Base-by-base conservation (phyloP, 1,140 invertebrate genomes). In the Tyrophagus putrescentiae region DNA sequence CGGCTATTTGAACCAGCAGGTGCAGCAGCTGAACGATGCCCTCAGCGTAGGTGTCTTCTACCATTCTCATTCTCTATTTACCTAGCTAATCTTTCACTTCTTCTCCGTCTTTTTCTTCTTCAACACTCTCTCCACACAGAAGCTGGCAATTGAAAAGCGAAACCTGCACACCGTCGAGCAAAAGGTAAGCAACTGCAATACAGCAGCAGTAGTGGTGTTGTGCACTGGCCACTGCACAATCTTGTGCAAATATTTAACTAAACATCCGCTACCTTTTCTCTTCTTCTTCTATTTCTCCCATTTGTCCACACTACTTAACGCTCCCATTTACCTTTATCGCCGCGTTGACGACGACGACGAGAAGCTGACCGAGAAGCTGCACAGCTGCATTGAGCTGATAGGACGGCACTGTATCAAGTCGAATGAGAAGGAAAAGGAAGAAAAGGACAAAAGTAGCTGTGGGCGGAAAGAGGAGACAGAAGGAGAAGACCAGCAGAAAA, bases 71-170 rank as follows among this genome's bases (percentile, higher is more conserved):
- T n/a, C n/a, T n/a, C n/a, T n/a, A n/a, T n/a, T n/a, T n/a, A n/a
- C n/a, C n/a, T n/a, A n/a, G n/a, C n/a, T n/a, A n/a, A n/a, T n/a
- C n/a, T n/a, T n/a, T n/a, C n/a, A n/a, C n/a, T 42, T 42, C 25
- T 42, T 42, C 41, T 42, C 41, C 25, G 18, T 42, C 6, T 42
- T 5, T 42, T 21, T 42, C 25, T 42, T 42, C 6, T 3, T 5
- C 41, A 4, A 42, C 6, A 42, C 41, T 27, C n/a, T n/a, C n/a
- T n/a, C n/a, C n/a, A n/a, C n/a, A n/a, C n/a, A 54, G 52, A 54
- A 54, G 39, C 28, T 54, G 3, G 27, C 32, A 54, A 54, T 11
- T 54, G 52, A 54, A 11, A 54, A 54, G 25, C 11, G 28, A 25
- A 54, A 54, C 39, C 2, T 54, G 4, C 28, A 34, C 1, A 7